Base-by-base conservation (phyloP, 2,888 invertebrate species). In the Dynastes hyllus region DNA sequence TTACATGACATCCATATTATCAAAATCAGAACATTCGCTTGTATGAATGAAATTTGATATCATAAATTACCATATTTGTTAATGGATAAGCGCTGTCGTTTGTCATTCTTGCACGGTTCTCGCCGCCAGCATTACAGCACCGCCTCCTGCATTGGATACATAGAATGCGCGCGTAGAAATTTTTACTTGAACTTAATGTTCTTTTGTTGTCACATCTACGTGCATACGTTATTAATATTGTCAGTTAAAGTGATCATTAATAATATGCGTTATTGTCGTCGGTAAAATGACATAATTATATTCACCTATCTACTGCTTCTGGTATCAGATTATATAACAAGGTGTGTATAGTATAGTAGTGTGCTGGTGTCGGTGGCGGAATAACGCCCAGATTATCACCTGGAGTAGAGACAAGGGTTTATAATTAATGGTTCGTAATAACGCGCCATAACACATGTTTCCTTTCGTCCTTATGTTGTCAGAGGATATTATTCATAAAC, bases 371-470 rank as follows among this genome's bases (percentile, higher is more conserved):
- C 78, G 16, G 73, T 61, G 61, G 58, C 45, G 58, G 61, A 75
- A 81, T 80, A 80, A 80, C 81, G 81, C 81, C 77, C 79, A 81
- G 85, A 86, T 86, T 86, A 86, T 86, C 86, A 86, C 86, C 85
- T 86, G 86, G 82, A 85, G 83, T 82, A 80, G 83, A 85, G 85
- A 84, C 84, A 84, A 85, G 86, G 86, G 84, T 85, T 83, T 82
- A 84, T 86, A 86, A 86, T 86, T 86, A 86, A 86, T 86, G 85
- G 85, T 83, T 84, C 81, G 83, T 84, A 85, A 86, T 86, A 85
- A 85, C 83, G 83, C 82, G 81, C 82, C 83, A 83, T 82, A 82
- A 83, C 84, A 84, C 83, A 82, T 83, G 84, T 83, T 80, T 84
- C 81, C 80, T 81, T 81, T 81, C 81, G 81, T 81, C 81, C 82